Base-by-base conservation (phyloP, 2,113 vertebrate species). In the Nesoenas mayeri region DNA sequence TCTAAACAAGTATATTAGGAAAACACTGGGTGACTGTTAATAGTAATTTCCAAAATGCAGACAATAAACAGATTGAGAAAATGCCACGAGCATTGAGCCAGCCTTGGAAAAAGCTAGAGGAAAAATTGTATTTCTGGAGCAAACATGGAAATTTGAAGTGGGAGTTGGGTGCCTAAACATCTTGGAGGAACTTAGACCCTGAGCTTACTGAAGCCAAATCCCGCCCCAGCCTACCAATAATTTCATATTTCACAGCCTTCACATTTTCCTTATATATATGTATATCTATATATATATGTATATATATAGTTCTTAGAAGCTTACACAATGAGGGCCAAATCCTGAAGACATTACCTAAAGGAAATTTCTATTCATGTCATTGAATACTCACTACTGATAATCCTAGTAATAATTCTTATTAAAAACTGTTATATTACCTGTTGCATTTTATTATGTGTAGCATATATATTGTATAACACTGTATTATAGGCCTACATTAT, bases 61-160 rank as follows among this genome's bases (percentile, higher is more conserved):
- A 65, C 65, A 88, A 60, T 75, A 88, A 91, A 75, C 32, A 78
- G 69, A 57, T 54, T 28, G 64, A 91, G 86, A 92, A 95, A 95
- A 81, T 12, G 25, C 70, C 65, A 29, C 2, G 53, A 89, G 34
- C 0, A 0, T 36, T 71, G 61, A 93, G 73, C 70, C 91, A 95
- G 83, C 42, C 65, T 57, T 91, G 94, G 78, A 85, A 87, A 87
- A 91, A 74, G 48, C 67, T 56, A 57, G 58, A 83, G 91, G 88
- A 87, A 93, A 96, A 94, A 71, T 5, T 70, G 26, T 80, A 64
- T 70, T 95, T 88, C 86, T 91, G 88, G 93, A 50, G 54, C 3
- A 16, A 93, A 81, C 28, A 17, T 73, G 80, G 95, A 85, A 93
- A 94, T 89, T 91, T 91, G 80, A 93, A 95, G 66, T 51, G 65